Evolutionary conservation across 2,113 vertebrate genomes (phyloP).

Genomic region (Apodemus sylvaticus): DNA sequence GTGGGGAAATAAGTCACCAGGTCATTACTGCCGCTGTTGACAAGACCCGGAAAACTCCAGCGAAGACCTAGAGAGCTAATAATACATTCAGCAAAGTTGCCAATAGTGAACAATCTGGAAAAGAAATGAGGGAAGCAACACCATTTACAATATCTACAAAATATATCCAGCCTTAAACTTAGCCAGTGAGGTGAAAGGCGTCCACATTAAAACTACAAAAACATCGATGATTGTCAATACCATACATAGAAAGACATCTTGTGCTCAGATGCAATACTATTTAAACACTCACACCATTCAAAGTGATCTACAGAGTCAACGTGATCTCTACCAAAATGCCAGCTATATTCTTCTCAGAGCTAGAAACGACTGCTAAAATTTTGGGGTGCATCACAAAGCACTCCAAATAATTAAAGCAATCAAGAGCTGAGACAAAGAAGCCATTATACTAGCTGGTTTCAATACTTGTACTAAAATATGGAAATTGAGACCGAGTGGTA

Average conservation of each 20-base stretch:
- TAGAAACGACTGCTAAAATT: not conserved
- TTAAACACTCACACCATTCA: too few relatives aligned
- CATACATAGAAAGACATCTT: not conserved
- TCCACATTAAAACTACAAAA: not conserved
- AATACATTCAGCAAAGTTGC: not conserved
- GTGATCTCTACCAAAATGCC: not conserved
- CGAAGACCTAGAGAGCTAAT: not conserved
- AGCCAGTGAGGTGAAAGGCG: not conserved
- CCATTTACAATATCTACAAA: not conserved
- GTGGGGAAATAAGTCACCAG: not conserved
- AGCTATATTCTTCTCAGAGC: not conserved
- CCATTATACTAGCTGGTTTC: not conserved
- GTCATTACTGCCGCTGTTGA: not conserved
- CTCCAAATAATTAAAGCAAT: not conserved
- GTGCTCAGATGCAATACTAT: not conserved
- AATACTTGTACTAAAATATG: not conserved
- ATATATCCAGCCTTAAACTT: not conserved
- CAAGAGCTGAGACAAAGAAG: not conserved
- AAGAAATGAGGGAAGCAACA: not conserved
- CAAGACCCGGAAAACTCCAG: not conserved
- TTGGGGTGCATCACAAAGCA: not conserved
- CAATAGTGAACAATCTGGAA: not conserved
- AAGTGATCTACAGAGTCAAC: too few relatives aligned
- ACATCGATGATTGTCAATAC: not conserved
- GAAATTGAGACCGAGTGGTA: fast-evolving